Evolutionary conservation across 2,797 vertebrate species (phyloP).

Genomic region (Geotrypetes seraphini): DNA sequence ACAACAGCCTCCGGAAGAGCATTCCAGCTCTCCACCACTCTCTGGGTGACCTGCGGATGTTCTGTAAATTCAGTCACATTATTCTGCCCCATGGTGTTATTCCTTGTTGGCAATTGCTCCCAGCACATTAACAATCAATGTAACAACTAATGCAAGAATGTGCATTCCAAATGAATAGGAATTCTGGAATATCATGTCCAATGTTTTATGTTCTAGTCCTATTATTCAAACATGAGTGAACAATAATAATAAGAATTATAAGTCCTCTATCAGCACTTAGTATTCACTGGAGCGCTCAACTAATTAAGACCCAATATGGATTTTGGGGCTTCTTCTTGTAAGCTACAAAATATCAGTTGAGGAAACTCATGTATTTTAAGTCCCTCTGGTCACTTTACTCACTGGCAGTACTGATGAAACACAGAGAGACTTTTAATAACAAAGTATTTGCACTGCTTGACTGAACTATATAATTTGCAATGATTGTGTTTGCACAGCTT

Average conservation of each 20-base stretch:
- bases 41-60: no score
- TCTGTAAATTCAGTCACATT: no score
- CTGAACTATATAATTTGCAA: neutral
- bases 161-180: no score
- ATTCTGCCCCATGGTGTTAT: no score
- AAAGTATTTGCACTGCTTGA: neutral
- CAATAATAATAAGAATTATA: neutral
- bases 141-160: no score
- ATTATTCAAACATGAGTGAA: neutral
- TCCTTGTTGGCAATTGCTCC: no score
- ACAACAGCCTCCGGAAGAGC: no score
- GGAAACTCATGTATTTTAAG: neutral
- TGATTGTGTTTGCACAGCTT: slow-evolving; percentile 2
- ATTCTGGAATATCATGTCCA: no score
- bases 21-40: no score
- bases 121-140: no score
- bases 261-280: neutral
- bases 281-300: neutral
- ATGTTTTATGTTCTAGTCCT: neutral
- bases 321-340: neutral
- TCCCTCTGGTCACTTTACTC: neutral
- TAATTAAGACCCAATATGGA: neutral
- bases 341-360: neutral
- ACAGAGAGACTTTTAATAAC: neutral
- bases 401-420: neutral